Evolutionary conservation across 1,140 invertebrate species (phyloP), one percentile per base, ranked within the genome.

Genomic region (Hycleus cichorii): DNA sequence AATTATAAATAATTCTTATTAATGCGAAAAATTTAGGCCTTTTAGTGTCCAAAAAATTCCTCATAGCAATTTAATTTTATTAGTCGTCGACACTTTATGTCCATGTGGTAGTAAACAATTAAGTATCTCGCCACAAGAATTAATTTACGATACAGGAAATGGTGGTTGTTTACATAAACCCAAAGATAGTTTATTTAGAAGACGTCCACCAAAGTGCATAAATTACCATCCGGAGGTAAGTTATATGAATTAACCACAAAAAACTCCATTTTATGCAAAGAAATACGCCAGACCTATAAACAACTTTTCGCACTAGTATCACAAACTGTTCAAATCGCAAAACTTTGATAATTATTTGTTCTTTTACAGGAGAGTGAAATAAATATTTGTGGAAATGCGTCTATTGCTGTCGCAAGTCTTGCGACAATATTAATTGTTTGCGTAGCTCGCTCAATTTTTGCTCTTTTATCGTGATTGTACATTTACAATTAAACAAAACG

Each of bases 11-110:
- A 7, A 4, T 42, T 11, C 9, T 25, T 42, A 5, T 45, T 56
- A 66, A 3, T 27, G 18, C 25, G 6, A 25, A 32, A 47, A 43
- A 60, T 66, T 43, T 74, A 92, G 90, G 63, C 90, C 90, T 9
- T 95, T 95, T 75, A 94, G 91, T 74, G 91, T 94, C 8, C 91
- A 95, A 69, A 92, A 92, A 76, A 91, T 95, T 64, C 90, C 86
- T 40, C 88, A 92, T 69, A 94, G 91, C 64, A 95, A 95, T 78
- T 75, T 95, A 46, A 91, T 95, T 49, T 75, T 95, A 51, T 76
- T 95, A 25, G 92, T 93, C 42, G 90, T 93, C 47, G 90, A 94
- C 71, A 94, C 90, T 0, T 73, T 90, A 53, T 95, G 92, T 76
- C 89, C 90, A 38, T 95, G 92, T 74, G 89, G 88, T 27, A 88